Evolutionary conservation across 1,140 invertebrate genomes (phyloP), one percentile per base, ranked within the genome.

Genomic region (Idris sp.): DNA sequence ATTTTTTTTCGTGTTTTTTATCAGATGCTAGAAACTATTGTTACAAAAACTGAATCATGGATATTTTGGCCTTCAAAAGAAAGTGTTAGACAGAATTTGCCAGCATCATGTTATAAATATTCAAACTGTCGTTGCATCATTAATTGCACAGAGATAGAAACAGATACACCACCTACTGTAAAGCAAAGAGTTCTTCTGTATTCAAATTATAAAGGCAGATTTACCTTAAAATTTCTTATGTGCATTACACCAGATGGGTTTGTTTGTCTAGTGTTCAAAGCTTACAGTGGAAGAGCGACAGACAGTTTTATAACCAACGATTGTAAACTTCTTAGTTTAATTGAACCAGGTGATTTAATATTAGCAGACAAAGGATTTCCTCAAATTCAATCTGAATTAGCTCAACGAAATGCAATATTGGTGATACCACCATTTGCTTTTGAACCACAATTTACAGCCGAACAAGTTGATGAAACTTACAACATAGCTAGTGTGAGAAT

Each of bases 51-150:
- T 4, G 22, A 40, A 22, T 16, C 38, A 6, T 40, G 38, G 38
- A 40, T 40, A 2, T 40, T 22, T 10, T 40, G 16, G 38, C 18
- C 38, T 9, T 10, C 16, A 40, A 40, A 22, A n/a, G 10, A 7
- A 22, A 14, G 4, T 16, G 10, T 2, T 22, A 40, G 8, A 11
- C n/a, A 10, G n/a, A 38, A 38, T 38, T 8, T 38, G 1, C 35
- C 35, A 7, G 1, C 2, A 1, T 8, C 4, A 1, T 38, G 15
- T 10, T 1, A 9, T 1, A 22, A 22, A 8, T 40, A 40, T 7
- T 18, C 38, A 2, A 40, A 19, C 22, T 40, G 18, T 7, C 4
- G 16, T 16, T 40, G 18, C 18, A 40, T 40, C 14, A 40, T 40
- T 1, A 18, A 40, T 6, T 40, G 38, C 18, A n/a, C 9, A 1